phyloP scores from a whole-genome alignment of 2,888 invertebrate genomes.

The Cephus sareptanus region DNA sequence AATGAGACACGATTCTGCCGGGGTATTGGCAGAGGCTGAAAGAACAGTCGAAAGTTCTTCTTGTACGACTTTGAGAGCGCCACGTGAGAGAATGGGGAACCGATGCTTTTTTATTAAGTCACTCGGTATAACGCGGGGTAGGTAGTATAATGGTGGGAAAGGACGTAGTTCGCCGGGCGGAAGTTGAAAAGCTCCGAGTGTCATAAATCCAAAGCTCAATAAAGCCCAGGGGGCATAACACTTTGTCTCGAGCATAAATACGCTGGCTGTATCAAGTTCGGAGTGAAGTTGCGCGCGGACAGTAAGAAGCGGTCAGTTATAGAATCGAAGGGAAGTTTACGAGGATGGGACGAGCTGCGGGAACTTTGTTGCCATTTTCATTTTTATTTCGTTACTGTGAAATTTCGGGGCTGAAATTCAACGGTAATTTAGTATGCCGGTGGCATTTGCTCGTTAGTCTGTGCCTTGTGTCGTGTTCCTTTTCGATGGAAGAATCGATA shows the following conservation, averaged over 20 bases:
- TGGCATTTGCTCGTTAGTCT: not conserved
- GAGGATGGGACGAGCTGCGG: not conserved
- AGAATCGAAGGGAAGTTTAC: not conserved
- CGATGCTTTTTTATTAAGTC: not conserved
- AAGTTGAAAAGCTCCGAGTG: conserved; percentile 28
- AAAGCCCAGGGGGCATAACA: conserved; percentile 36
- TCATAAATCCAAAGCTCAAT: conserved; percentile 44
- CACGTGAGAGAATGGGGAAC: not conserved
- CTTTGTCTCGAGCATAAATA: conserved; percentile 45
- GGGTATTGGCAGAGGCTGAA: not conserved
- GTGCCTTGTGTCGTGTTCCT: not conserved
- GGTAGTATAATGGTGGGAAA: not conserved
- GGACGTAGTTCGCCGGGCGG: not conserved
- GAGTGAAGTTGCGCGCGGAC: not conserved
- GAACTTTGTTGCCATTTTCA: not conserved
- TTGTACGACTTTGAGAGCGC: not conserved
- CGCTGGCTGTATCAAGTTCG: conserved; percentile 3
- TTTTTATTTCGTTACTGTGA: not conserved
- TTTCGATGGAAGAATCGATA: not conserved
- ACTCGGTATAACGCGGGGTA: not conserved
- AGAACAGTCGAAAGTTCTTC: not conserved
- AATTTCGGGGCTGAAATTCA: not conserved
- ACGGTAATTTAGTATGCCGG: not conserved
- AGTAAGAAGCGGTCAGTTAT: not conserved
- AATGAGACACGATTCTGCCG: not conserved